Percentiles rank a stretch among this genome's conserved stretches.
Evolutionary conservation across 2,888 invertebrate genomes (phyloP).

Genomic region (Drosophila anceps): DNA sequence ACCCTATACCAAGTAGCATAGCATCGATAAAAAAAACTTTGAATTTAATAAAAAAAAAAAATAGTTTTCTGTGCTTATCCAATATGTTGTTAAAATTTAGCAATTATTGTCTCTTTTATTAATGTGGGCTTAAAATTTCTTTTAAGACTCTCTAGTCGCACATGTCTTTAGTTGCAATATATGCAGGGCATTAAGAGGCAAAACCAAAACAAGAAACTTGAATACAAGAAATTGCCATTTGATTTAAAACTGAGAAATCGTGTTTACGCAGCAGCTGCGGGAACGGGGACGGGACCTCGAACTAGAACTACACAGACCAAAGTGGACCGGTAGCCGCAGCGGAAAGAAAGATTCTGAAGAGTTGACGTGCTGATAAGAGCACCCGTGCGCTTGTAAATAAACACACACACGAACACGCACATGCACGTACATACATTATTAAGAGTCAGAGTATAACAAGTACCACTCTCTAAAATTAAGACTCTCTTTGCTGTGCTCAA

Average conservation of each 20-base stretch:
- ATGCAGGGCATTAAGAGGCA: conserved; percentile 34
- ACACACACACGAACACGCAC: not conserved
- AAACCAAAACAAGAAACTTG: conserved; percentile 57
- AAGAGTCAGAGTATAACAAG: conserved; percentile 10
- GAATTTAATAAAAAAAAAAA: not conserved
- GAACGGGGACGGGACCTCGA: conserved; percentile 17
- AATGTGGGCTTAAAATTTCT: too few species aligned
- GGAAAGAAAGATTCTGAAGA: conserved; percentile 37
- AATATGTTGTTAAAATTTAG: not conserved
- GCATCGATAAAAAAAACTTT: not conserved
- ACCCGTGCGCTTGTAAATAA: conserved; percentile 12
- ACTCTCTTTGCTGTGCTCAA: not conserved
- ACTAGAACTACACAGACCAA: conserved; percentile 30
- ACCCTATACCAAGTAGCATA: not conserved
- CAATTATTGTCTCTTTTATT: not conserved
- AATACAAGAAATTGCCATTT: conserved; percentile 75
- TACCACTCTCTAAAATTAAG: conserved; percentile 8
- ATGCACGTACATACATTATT: not conserved
- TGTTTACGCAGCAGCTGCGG: conserved; percentile 30
- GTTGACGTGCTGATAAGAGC: conserved; percentile 56
- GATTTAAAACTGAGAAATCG: conserved; percentile 54
- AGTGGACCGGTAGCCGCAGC: conserved; percentile 38
- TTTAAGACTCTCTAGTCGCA: too few species aligned
- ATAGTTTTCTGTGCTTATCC: not conserved
- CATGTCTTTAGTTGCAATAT: not conserved